Evolutionary conservation across 2,113 vertebrate genomes (phyloP).

Genomic region (Silurus glanis): DNA sequence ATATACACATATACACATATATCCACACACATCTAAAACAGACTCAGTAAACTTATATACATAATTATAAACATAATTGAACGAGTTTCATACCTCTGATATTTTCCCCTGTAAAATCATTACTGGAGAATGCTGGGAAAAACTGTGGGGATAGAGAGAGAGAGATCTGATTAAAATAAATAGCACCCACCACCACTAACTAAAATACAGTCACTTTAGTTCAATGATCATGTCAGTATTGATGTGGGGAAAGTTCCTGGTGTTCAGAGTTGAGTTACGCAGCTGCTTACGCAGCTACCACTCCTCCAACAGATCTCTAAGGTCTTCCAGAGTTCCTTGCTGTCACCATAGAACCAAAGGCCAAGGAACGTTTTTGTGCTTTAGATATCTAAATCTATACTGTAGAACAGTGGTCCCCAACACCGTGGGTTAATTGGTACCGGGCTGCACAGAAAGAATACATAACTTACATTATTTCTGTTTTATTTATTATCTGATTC

Average conservation of each 20-base stretch:
- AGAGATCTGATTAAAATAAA: background rate
- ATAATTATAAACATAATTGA: too few species aligned
- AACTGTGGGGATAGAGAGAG: conserved; percentile 35
- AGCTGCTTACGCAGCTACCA: background rate
- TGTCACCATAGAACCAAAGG: too few species aligned
- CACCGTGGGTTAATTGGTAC: too few species aligned
- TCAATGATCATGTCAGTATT: background rate
- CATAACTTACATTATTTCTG: too few species aligned
- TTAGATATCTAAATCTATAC: too few species aligned
- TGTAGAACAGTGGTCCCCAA: too few species aligned
- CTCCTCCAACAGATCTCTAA: too few species aligned
- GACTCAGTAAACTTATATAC: too few species aligned
- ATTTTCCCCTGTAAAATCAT: background rate
- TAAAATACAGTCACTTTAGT: background rate
- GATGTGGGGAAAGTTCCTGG: background rate
- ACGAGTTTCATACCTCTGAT: conserved; percentile 25
- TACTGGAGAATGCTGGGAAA: conserved; percentile 35
- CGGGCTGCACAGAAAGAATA: too few species aligned
- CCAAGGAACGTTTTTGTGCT: too few species aligned
- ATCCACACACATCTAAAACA: background rate
- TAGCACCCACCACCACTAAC: background rate
- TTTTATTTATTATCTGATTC: too few species aligned
- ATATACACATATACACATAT: conserved; percentile 1
- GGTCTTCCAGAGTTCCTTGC: background rate
- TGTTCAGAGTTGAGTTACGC: background rate